Evolutionary conservation across 2,113 vertebrate genomes (phyloP), one percentile per base, ranked within the genome.

Genomic region (Poicephalus gulielmi): DNA sequence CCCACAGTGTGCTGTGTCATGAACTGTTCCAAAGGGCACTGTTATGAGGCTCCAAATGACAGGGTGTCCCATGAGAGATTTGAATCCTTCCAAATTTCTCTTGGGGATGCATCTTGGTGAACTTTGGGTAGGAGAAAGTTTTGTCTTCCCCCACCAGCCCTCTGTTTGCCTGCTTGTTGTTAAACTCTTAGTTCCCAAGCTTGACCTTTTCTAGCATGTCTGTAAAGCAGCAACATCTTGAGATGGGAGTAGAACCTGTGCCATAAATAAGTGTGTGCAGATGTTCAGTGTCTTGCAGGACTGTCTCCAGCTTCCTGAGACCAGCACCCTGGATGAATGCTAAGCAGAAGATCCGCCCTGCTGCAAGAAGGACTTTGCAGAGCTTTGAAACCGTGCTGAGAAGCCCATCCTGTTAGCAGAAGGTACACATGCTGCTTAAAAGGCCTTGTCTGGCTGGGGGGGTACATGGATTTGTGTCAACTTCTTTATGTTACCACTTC

Each of bases 231-330:
- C n/a, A 74, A 17, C 16, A 20, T 60, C 33, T 62, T 89, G 84
- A 89, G 37, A 52, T 2, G 41, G 43, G 39, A 78, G n/a, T 30
- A 66, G 37, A 49, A n/a, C 64, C 77, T 55, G 76, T 84, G 47
- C 62, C 57, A 17, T 55, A 49, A 81, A 25, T 43, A 23, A 50
- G 8, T 5, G 9, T 16, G 46, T 92, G 62, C 83, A 95, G 95
- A 76, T 93, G 47, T 69, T 95, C n/a, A 74, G 74, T 83, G 53
- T 53, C 62, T 94, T 96, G 24, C 66, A 94, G 69, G 41, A 35
- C 37, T 90, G 57, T 17, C 57, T 78, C 15, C 47, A 69, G 37
- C 66, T 85, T 86, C 64, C 60, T 3, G 1, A 74, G 83, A 39
- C 8, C 33, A 64, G 73, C 39, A 3, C 33, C 86, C 2, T 44